phyloP scores from a whole-genome alignment of 1,140 invertebrate species.

The Panagrolaimus sp. region DNA sequence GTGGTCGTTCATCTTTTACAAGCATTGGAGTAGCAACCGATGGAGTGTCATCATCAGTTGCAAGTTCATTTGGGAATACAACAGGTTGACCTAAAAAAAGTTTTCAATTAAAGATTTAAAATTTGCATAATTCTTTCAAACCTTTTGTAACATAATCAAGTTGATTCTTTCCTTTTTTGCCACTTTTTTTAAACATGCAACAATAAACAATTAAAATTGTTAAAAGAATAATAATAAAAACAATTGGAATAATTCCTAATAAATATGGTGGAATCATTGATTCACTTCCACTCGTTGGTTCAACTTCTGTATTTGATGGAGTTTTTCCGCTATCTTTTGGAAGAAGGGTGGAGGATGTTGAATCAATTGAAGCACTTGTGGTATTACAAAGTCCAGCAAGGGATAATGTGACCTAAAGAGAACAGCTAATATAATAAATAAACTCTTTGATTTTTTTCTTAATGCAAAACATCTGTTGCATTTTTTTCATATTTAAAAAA shows the following conservation, averaged over 20 bases:
- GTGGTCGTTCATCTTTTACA: slow-evolving; percentile 13
- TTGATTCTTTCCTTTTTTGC: neutral
- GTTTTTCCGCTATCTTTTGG: neutral
- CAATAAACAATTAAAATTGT: slow-evolving; percentile 2
- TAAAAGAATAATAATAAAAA: neutral
- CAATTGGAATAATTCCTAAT: neutral
- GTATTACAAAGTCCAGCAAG: neutral
- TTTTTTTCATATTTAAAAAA: no score
- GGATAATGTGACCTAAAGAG: slow-evolving; percentile 2
- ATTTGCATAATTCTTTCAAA: neutral
- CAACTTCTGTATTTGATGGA: neutral
- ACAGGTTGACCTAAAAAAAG: slow-evolving; percentile 6
- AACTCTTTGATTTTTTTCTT: neutral
- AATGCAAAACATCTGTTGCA: slow-evolving; percentile 4
- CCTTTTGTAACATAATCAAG: slow-evolving; percentile 12
- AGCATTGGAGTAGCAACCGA: slow-evolving; percentile 11
- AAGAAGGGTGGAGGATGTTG: neutral
- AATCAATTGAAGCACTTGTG: neutral
- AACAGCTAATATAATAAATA: neutral
- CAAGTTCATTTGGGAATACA: slow-evolving; percentile 13
- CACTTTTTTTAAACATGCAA: neutral
- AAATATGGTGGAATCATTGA: neutral
- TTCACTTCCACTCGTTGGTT: neutral
- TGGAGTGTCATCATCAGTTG: slow-evolving; percentile 3
- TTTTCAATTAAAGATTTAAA: slow-evolving; percentile 11